Base-by-base conservation (phyloP, 2,113 vertebrate genomes). In the Bettongia penicillata region DNA sequence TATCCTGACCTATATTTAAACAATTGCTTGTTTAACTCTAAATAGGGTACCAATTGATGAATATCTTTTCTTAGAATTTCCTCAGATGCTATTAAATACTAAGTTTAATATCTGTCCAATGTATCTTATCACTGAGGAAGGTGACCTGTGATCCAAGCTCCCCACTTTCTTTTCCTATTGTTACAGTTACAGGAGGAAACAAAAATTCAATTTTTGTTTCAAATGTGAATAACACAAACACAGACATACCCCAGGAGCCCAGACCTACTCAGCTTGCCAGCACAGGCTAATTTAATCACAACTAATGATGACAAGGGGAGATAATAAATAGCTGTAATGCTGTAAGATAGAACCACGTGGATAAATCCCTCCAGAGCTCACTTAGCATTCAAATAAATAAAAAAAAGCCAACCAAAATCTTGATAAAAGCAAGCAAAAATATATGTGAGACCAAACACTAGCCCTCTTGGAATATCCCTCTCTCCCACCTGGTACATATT, bases 191-290 rank as follows among this genome's bases (percentile, higher is more conserved):
- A 98, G 96, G 16, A 84, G n/a, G 37, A 84, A 84, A 43, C 68
- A 84, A 84, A n/a, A 84, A 84, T 84, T 89, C 97, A 97, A 16
- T 96, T 97, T 95, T 93, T 94, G 94, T 93, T 93, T 94, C 91
- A 92, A 96, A 96, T 95, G 57, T 95, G 96, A 97, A 95, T 92
- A 94, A 92, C 84, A 93, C 93, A 96, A 94, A 94, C 50, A 96
- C 52, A 89, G 94, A 96, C 90, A 77, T 51, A 93, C 47, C 97
- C 94, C 97, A 47, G 0, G 9, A 97, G 94, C 89, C 89, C 94
- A 98, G 97, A 96, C 96, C 55, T 92, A n/a, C 0, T 53, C 50
- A 61, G n/a, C 90, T 96, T 97, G 77, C 92, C 26, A 77, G 93
- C 43, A 93, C 48, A 68, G 98, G 89, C 91, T 96, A 92, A 53